phyloP scores from a whole-genome alignment of 2,113 vertebrate genomes.

The Synodontis membranacea region DNA sequence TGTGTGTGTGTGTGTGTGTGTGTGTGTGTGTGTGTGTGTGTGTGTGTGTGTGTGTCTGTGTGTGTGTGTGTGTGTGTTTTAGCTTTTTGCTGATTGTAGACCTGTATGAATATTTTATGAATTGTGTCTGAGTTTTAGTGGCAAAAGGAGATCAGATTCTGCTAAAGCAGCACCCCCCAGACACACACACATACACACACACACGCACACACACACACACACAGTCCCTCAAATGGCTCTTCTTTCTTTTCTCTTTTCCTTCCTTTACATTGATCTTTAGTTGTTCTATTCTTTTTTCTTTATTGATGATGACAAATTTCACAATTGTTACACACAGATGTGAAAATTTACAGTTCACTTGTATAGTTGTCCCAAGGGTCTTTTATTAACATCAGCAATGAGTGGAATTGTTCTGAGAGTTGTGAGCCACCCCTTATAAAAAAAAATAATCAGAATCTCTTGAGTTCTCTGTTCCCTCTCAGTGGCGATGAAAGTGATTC shows the following conservation, averaged over 20 bases:
- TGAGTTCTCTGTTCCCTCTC: too few species aligned
- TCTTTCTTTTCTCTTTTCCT: background rate
- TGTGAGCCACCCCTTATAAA: too few species aligned
- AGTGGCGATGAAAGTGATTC: too few species aligned
- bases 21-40: background rate
- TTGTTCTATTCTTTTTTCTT: background rate
- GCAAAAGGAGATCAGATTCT: slow-evolving; percentile 73
- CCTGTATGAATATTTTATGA: slow-evolving; percentile 77
- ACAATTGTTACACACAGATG: too few species aligned
- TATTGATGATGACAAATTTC: background rate
- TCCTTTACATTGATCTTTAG: background rate
- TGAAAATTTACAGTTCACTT: too few species aligned
- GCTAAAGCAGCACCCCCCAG: slow-evolving; percentile 68
- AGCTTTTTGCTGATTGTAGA: slow-evolving; percentile 75
- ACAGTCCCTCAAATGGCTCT: background rate
- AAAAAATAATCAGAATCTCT: too few species aligned
- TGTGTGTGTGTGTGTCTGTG: background rate
- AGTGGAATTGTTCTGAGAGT: too few species aligned
- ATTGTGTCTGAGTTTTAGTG: slow-evolving; percentile 74
- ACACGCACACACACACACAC: background rate
- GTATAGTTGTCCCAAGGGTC: too few species aligned
- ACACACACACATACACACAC: background rate
- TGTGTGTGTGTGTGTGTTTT: slow-evolving; percentile 53
- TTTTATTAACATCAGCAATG: too few species aligned
- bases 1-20: too few species aligned